Evolutionary conservation across 2,888 invertebrate species (phyloP).

Genomic region (Microctonus hyperodae): DNA sequence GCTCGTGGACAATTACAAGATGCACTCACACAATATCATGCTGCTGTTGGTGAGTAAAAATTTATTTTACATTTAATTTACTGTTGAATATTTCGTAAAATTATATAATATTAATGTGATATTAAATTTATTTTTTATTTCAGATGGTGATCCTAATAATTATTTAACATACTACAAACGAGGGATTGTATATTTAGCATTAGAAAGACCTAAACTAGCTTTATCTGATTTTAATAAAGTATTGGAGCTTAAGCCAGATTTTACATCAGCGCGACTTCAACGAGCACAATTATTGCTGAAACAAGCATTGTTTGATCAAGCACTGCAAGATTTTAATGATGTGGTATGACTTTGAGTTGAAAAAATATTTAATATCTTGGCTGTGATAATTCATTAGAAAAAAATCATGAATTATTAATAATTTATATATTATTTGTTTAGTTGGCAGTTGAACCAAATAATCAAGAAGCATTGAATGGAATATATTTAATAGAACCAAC

Average conservation of each 20-base stretch:
- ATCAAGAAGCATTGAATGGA: slow-evolving; percentile 75
- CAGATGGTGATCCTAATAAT: slow-evolving; percentile 95
- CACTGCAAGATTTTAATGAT: slow-evolving; percentile 81
- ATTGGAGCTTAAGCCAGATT: slow-evolving; percentile 92
- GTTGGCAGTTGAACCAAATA: slow-evolving; percentile 76
- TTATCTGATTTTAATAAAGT: slow-evolving; percentile 93
- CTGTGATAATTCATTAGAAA: background rate
- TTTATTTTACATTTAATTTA: too few relatives aligned
- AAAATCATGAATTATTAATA: slow-evolving; percentile 13
- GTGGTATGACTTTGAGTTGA: slow-evolving; percentile 72
- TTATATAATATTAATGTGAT: background rate
- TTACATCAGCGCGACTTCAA: slow-evolving; percentile 84
- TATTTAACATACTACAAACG: slow-evolving; percentile 96
- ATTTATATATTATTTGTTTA: slow-evolving; percentile 51
- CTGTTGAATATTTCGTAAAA: too few relatives aligned
- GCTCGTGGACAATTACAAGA: slow-evolving; percentile 93
- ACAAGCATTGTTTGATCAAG: slow-evolving; percentile 82
- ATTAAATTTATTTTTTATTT: background rate
- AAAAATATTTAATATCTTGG: background rate
- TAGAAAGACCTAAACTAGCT: slow-evolving; percentile 95
- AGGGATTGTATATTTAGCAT: slow-evolving; percentile 94
- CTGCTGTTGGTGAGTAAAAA: slow-evolving; percentile 93
- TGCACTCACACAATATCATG: slow-evolving; percentile 96
- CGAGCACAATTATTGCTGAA: slow-evolving; percentile 90
- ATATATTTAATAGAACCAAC: slow-evolving; percentile 74